phyloP scores from a whole-genome alignment of 2,113 vertebrate species.

The Ochotona curzoniae region DNA sequence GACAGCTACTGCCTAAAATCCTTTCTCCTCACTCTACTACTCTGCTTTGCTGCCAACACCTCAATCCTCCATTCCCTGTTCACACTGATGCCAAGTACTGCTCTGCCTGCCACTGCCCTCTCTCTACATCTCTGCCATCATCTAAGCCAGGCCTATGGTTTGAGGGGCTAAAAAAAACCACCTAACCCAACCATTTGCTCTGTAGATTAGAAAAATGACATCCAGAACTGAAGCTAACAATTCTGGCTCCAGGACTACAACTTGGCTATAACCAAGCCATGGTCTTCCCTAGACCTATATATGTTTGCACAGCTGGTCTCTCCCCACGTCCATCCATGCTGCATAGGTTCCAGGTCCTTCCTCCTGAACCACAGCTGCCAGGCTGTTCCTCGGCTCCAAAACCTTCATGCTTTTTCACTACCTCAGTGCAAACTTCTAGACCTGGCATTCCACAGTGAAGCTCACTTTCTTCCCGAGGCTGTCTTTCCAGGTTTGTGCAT shows the following conservation, averaged over 20 bases:
- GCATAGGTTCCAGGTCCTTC: not conserved
- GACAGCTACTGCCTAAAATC: not conserved
- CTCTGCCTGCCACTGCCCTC: not conserved
- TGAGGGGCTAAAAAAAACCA: conserved; percentile 13
- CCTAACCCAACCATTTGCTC: conserved; percentile 26
- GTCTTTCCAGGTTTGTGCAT: not conserved
- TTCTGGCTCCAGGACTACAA: not conserved
- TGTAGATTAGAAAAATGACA: conserved; percentile 21
- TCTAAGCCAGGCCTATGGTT: not conserved
- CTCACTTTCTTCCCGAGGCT: not conserved
- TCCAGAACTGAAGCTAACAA: conserved; percentile 36
- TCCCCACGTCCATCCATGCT: not conserved
- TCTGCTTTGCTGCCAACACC: not conserved
- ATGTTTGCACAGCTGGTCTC: not conserved
- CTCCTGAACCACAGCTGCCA: not conserved
- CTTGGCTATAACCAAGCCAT: not conserved
- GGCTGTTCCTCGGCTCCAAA: not conserved
- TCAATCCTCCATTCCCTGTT: not conserved
- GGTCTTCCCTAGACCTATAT: not conserved
- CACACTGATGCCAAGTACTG: conserved; percentile 11
- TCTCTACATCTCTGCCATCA: not conserved
- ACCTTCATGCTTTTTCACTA: not conserved
- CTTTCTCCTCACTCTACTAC: not conserved
- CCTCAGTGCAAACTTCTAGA: not conserved
- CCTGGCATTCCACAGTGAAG: not conserved